Conservation (phyloP, 2,888 invertebrate species). For the Matsumyia berberina region DNA sequence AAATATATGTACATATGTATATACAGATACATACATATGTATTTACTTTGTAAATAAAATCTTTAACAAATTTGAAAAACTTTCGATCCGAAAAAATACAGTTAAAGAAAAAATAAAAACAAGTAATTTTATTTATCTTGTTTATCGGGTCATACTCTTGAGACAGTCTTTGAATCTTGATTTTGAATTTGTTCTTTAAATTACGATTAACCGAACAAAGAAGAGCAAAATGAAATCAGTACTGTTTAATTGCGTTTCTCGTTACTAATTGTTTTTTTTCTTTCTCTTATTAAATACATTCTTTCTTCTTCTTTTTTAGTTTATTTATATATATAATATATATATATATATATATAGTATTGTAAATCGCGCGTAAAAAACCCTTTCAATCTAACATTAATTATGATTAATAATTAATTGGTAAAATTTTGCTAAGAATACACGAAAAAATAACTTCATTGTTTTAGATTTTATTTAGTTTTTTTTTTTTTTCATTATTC, state of each 20-base stretch:
- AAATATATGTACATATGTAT: slow-evolving; percentile 37
- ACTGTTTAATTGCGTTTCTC: slow-evolving; percentile 60
- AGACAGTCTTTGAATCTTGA: slow-evolving; percentile 70
- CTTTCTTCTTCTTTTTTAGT: slow-evolving; percentile 27
- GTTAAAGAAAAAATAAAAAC: slow-evolving; percentile 23
- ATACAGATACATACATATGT: slow-evolving; percentile 22
- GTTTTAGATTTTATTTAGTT: slow-evolving; percentile 8
- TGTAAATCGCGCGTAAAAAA: slow-evolving; percentile 74
- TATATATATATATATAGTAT: slow-evolving; percentile 52
- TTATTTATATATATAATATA: slow-evolving; percentile 50
- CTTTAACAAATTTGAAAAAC: slow-evolving; percentile 56
- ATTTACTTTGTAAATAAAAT: slow-evolving; percentile 50
- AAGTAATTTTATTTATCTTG: slow-evolving; percentile 4
- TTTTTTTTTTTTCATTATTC: slow-evolving; percentile 32
- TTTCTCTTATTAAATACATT: slow-evolving; percentile 41
- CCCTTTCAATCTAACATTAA: slow-evolving; percentile 58
- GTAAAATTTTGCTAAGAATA: slow-evolving; percentile 76
- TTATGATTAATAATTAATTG: slow-evolving; percentile 63
- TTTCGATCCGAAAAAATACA: slow-evolving; percentile 65
- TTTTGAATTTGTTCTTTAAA: slow-evolving; percentile 42
- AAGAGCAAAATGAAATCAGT: slow-evolving; percentile 56
- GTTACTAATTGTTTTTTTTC: too few relatives aligned
- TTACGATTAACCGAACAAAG: slow-evolving; percentile 7
- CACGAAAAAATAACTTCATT: slow-evolving; percentile 52
- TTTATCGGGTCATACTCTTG: slow-evolving; percentile 62